phyloP scores from a whole-genome alignment of 2,797 vertebrate species.

The Tadarida brasiliensis region DNA sequence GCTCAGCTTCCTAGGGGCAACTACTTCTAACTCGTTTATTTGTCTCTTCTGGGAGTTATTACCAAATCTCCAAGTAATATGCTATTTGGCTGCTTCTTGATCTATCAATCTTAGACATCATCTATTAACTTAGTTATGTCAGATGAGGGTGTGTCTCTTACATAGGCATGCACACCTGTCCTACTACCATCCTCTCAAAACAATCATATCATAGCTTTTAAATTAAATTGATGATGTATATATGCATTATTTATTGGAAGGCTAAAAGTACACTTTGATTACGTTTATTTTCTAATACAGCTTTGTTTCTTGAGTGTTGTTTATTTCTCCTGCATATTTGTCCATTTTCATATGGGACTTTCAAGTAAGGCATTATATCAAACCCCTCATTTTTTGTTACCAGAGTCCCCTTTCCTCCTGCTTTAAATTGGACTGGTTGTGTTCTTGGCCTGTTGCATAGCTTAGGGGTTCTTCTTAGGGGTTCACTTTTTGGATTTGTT shows the following conservation, averaged over 20 bases:
- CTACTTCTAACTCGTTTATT: not conserved
- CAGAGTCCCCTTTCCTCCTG: not conserved
- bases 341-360: not conserved
- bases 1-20: not conserved
- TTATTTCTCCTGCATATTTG: not conserved
- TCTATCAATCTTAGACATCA: not conserved
- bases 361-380: not conserved
- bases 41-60: conserved; percentile 9
- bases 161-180: not conserved
- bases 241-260: not conserved
- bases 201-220: not conserved
- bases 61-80: not conserved
- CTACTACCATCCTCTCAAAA: not conserved
- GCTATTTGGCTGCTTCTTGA: conserved; percentile 2
- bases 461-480: not conserved
- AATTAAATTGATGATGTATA: not conserved
- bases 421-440: not conserved
- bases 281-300: not conserved
- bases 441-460: not conserved
- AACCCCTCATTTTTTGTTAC: not conserved
- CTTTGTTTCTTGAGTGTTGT: not conserved
- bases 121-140: not conserved
- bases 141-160: not conserved
- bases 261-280: not conserved
- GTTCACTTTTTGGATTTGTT: not conserved